A percentile compares a stretch with the other conserved stretches of the same genome.
These are phyloP conservation scores for Sipha flava DNA, from an alignment of 1,140 invertebrate species.

Conservation along the genomic window DNA sequence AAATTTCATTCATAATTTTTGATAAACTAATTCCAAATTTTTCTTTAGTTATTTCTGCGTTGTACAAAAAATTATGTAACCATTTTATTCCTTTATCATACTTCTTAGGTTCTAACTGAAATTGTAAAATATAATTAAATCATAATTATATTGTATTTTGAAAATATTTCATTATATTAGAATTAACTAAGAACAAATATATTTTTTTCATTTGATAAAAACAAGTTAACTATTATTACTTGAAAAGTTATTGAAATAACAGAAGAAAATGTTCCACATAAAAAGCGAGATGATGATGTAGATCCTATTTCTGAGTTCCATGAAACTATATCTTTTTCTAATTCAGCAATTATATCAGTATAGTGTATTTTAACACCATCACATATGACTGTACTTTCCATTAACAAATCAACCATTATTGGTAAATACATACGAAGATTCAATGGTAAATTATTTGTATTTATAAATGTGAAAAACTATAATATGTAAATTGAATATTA, in stretches of 20 bases:
- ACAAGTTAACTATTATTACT: slow-evolving; percentile 41
- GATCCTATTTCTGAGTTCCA: slow-evolving; percentile 55
- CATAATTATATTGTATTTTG: too few species aligned
- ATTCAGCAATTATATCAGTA: slow-evolving; percentile 63
- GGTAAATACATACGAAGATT: slow-evolving; percentile 61
- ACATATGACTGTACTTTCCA: slow-evolving; percentile 55
- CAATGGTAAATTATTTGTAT: slow-evolving; percentile 56
- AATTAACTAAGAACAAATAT: too few species aligned
- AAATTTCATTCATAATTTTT: slow-evolving; percentile 68
- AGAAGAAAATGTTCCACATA: slow-evolving; percentile 56
- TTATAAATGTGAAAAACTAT: slow-evolving; percentile 59
- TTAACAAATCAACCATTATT: slow-evolving; percentile 59
- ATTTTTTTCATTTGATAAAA: too few species aligned
- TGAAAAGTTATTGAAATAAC: slow-evolving; percentile 51
- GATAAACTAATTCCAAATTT: slow-evolving; percentile 65
- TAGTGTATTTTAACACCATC: slow-evolving; percentile 54
- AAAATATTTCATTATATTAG: too few species aligned
- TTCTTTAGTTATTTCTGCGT: slow-evolving; percentile 60
- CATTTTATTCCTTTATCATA: slow-evolving; percentile 67
- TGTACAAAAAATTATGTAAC: slow-evolving; percentile 64
- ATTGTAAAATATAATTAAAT: slow-evolving; percentile 33
- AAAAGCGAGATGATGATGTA: slow-evolving; percentile 47
- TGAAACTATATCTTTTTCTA: slow-evolving; percentile 63
- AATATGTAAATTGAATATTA: too few species aligned
- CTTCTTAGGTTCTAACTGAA: slow-evolving; percentile 64